Evolutionary conservation across 2,797 vertebrate species (phyloP).

Genomic region (Rhabdomys pumilio): DNA sequence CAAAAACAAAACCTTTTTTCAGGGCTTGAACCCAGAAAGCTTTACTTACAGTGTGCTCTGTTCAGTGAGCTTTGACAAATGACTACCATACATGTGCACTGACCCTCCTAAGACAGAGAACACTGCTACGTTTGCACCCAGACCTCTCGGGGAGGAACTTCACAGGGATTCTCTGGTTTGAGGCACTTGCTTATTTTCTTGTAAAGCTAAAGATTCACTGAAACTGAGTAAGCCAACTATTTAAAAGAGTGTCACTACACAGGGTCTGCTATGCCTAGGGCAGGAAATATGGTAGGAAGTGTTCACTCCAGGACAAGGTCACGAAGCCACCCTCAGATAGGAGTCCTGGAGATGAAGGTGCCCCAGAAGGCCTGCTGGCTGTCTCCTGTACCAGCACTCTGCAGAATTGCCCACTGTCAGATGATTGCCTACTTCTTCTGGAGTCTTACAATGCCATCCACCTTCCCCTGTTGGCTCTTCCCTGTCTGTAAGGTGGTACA

Average conservation of each 20-base stretch:
- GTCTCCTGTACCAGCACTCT: background rate
- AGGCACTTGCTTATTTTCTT: background rate
- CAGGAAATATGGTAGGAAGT: constrained; percentile 18
- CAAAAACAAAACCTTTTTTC: background rate
- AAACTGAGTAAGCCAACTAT: constrained; percentile 10
- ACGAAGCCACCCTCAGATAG: background rate
- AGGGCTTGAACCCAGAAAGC: background rate
- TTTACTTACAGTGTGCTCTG: background rate
- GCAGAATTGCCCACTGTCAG: background rate
- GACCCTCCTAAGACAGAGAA: background rate
- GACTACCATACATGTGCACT: background rate
- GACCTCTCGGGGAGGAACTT: background rate
- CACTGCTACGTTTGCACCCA: background rate
- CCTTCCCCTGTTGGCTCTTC: background rate
- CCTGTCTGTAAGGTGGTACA: background rate
- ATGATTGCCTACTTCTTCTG: background rate
- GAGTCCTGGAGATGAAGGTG: background rate
- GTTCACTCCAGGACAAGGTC: background rate
- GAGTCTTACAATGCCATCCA: background rate
- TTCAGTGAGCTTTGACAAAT: constrained; percentile 13
- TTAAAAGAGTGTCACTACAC: background rate
- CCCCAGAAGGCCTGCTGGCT: background rate
- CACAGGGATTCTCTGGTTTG: background rate
- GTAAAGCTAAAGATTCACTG: background rate
- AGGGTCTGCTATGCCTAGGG: background rate